A percentile compares a stretch with the other conserved stretches of the same genome.
These are phyloP conservation scores for Himalopsyche japonica DNA, from an alignment of 2,888 invertebrate genomes.

Conservation along the genomic window DNA sequence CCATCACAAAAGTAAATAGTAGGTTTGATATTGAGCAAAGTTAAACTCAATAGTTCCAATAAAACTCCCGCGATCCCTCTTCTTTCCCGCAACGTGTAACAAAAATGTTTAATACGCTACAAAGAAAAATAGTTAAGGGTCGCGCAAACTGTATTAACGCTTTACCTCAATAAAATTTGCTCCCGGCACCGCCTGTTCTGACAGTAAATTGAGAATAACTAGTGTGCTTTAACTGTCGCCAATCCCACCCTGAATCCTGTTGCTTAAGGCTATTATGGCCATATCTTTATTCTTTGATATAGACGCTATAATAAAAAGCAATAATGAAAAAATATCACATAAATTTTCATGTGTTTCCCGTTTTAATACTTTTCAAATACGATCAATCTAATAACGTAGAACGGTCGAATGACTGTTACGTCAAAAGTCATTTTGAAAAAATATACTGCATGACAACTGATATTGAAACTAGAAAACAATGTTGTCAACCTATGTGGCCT, in stretches of 20 bases:
- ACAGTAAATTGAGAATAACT: conserved; percentile 22
- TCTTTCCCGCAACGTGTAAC: not conserved
- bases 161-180: conserved; percentile 11
- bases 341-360: not conserved
- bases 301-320: not conserved
- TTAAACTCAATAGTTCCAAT: not conserved
- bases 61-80: not conserved
- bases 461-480: too few relatives aligned
- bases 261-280: not conserved
- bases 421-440: too few relatives aligned
- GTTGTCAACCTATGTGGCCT: too few relatives aligned
- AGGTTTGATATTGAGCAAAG: too few relatives aligned
- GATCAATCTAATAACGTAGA: too few relatives aligned
- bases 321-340: not conserved
- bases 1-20: too few relatives aligned
- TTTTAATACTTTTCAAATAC: not conserved
- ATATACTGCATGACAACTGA: too few relatives aligned
- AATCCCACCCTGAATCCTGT: conserved; percentile 18
- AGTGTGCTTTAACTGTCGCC: conserved; percentile 24
- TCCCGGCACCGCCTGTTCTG: conserved; percentile 8
- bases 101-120: not conserved
- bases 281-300: not conserved
- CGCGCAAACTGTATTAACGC: not conserved
- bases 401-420: too few relatives aligned
- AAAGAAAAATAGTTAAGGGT: not conserved